Base-by-base conservation (phyloP, 2,888 invertebrate genomes). In the Malachius bipustulatus region DNA sequence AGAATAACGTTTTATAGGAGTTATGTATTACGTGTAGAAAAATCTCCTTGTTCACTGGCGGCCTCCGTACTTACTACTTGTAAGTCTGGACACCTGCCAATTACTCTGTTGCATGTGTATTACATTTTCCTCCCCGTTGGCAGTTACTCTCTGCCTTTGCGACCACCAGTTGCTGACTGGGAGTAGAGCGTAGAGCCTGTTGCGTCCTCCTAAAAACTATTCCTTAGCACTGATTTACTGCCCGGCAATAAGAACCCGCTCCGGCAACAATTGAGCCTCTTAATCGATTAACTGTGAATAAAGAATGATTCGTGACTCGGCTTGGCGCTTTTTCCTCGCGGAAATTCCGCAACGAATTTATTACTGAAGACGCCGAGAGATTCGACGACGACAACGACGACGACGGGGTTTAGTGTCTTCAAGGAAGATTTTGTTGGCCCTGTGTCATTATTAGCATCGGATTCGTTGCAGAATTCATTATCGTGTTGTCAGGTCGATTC, bases 31-130 rank as follows among this genome's bases (percentile, higher is more conserved):
- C n/a, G n/a, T n/a, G n/a, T n/a, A n/a, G n/a, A n/a, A n/a, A n/a
- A n/a, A n/a, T n/a, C n/a, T n/a, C n/a, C n/a, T n/a, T n/a, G n/a
- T n/a, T n/a, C n/a, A n/a, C n/a, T n/a, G n/a, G n/a, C n/a, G n/a
- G n/a, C n/a, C n/a, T n/a, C n/a, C n/a, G n/a, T n/a, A n/a, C n/a
- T n/a, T n/a, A n/a, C n/a, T n/a, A n/a, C n/a, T n/a, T n/a, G 14
- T 4, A 9, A 40, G 35, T 30, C 40, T 54, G 54, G 54, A 52
- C 49, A 54, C 55, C 56, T 58, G 61, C 60, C 60, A 61, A 60
- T 61, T 52, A 52, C 47, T 37, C 45, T 52, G 51, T 51, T 52
- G 54, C 52, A 52, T 54, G 52, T 24, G 15, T 48, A 49, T 49
- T 49, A 54, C 52, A 52, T 52, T 52, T 50, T 54, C 47, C 38